Conservation (phyloP, 2,888 invertebrate species). For the Scotopteryx bipunctaria region DNA sequence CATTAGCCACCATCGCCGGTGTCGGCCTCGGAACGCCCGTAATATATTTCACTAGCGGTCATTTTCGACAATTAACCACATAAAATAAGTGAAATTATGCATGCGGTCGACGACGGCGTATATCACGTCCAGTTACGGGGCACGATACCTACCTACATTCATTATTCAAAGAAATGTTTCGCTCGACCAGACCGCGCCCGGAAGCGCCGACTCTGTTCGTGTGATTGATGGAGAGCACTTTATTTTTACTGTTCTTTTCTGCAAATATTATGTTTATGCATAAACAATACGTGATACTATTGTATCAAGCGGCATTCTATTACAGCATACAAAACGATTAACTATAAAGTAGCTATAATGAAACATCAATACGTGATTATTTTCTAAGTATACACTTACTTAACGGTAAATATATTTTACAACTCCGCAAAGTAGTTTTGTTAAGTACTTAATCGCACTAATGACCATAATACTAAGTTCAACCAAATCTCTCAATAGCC, state of each 20-base stretch:
- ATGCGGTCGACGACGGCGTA: conserved; percentile 82
- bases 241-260: conserved; percentile 70
- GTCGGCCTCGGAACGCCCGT: conserved; percentile 69
- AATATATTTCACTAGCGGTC: conserved; percentile 82
- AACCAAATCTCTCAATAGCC: no score
- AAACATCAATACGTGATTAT: conserved; percentile 6
- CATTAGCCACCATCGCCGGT: conserved; percentile 72
- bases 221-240: conserved; percentile 81
- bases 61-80: conserved; percentile 84
- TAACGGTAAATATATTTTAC: no score
- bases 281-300: conserved; percentile 38
- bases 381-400: no score
- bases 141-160: conserved; percentile 81
- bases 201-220: conserved; percentile 76
- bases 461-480: no score
- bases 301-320: conserved; percentile 27
- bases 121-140: conserved; percentile 83
- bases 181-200: conserved; percentile 76
- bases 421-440: no score
- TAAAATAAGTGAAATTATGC: conserved; percentile 84
- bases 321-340: conserved; percentile 18
- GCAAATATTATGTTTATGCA: conserved; percentile 54
- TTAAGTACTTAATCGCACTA: no score
- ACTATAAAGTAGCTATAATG: no score
- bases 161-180: conserved; percentile 84